Base-by-base conservation (phyloP, 2,888 invertebrate species). In the Smittia aterrima region DNA sequence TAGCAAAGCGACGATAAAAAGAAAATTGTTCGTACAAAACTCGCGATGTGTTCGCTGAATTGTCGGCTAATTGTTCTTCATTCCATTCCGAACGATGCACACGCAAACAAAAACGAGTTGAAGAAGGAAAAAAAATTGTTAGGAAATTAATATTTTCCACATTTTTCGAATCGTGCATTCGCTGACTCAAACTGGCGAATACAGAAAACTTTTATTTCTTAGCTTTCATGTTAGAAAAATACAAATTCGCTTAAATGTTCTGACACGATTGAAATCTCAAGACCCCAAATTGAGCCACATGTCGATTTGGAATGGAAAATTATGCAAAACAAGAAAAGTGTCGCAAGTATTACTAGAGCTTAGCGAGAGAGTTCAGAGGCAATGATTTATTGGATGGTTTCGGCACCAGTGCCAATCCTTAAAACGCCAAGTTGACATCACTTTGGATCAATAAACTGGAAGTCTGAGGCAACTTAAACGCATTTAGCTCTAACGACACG, bases 231-330 rank as follows among this genome's bases (percentile, higher is more conserved):
- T 47, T n/a, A 11, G 16, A 6, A n/a, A 6, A 47, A 47, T n/a
- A n/a, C 47, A 47, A 47, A 47, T 47, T 47, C 47, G 47, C 11
- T 47, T 47, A 47, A n/a, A n/a, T 47, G 47, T 47, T 47, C 47
- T 47, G 2, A 3, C 9, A 6, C 32, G 32, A 32, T 32, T 32
- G 32, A 32, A 32, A 32, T 32, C 32, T 32, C 32, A 32, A 32
- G 32, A 3, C 3, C 32, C 32, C 32, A 32, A 16, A 47, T 47
- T 11, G 16, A 47, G 47, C 47, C 47, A 47, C 47, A 47, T 47
- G 47, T 47, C 16, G 47, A 47, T 47, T 47, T 47, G 11, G 47
- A 47, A 47, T 47, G 47, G 47, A 47, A 47, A 47, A 47, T 47
- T 47, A 47, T 47, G 47, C 47, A 47, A n/a, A 47, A 2, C 47